A percentile compares a stretch with the other conserved stretches of the same genome.
Evolutionary conservation across 2,797 vertebrate genomes (phyloP).

Genomic region (Dallia pectoralis): DNA sequence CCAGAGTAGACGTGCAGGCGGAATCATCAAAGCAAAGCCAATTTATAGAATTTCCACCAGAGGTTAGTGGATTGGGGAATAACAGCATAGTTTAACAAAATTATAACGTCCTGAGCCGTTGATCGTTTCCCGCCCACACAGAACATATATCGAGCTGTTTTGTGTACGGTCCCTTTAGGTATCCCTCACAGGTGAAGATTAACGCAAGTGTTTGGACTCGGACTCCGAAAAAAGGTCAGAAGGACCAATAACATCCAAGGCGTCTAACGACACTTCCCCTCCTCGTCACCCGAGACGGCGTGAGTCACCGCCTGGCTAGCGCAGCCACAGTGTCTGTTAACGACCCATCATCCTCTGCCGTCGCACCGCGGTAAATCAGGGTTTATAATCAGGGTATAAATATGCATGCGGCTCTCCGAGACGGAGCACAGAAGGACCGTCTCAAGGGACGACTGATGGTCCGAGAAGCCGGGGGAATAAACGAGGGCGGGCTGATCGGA

Average conservation of each 20-base stretch:
- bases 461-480: not conserved
- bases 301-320: not conserved
- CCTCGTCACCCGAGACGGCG: not conserved
- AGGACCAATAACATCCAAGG: not conserved
- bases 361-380: not conserved
- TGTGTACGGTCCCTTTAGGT: not conserved
- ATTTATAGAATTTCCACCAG: not conserved
- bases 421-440: not conserved
- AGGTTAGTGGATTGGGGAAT: not conserved
- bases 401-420: not conserved
- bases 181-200: not conserved
- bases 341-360: not conserved
- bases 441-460: not conserved
- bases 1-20: not conserved
- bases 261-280: not conserved
- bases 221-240: not conserved
- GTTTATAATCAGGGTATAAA: conserved; percentile 6
- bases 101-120: not conserved
- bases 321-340: not conserved
- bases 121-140: not conserved
- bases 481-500: no score
- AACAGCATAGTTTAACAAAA: not conserved
- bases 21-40: not conserved
- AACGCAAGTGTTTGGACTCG: not conserved
- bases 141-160: not conserved